Conservation (phyloP, 2,113 vertebrate species). For the Archilochus colubris region DNA sequence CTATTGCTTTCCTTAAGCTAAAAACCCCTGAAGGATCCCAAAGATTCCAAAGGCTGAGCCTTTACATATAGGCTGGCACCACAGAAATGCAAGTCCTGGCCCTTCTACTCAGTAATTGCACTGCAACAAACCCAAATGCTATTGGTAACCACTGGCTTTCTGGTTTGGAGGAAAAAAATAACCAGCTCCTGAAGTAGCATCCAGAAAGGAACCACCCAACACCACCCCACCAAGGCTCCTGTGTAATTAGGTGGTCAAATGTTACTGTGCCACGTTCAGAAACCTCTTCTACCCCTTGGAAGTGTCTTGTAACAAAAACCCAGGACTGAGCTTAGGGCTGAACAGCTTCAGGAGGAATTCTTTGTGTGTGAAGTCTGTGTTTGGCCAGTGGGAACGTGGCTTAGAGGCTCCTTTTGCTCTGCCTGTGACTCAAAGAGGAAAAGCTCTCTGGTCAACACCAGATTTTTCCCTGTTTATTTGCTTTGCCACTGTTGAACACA, state of each 20-base stretch:
- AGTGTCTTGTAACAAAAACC: neutral
- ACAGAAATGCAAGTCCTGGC: neutral
- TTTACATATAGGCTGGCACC: neutral
- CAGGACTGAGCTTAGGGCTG: neutral
- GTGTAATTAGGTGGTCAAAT: neutral
- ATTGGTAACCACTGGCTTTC: neutral
- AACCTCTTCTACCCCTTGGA: neutral
- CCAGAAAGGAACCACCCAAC: constrained; percentile 18
- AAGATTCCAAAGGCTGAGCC: neutral
- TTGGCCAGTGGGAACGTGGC: neutral
- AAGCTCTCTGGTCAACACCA: neutral
- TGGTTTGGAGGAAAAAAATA: neutral
- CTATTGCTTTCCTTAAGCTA: neutral
- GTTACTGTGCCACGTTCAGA: neutral
- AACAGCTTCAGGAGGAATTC: neutral
- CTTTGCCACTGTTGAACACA: constrained; percentile 26
- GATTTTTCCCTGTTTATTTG: constrained; percentile 53
- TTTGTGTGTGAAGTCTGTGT: neutral
- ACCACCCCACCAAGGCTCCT: neutral
- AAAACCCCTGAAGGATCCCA: neutral
- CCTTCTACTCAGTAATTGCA: neutral
- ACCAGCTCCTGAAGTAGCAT: neutral
- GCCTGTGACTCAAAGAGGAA: neutral
- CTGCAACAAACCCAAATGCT: neutral
- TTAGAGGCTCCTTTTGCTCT: neutral